A percentile compares a stretch with the other conserved stretches of the same genome.
Evolutionary conservation across 2,888 invertebrate genomes (phyloP).

Genomic region (Fragum fragum): DNA sequence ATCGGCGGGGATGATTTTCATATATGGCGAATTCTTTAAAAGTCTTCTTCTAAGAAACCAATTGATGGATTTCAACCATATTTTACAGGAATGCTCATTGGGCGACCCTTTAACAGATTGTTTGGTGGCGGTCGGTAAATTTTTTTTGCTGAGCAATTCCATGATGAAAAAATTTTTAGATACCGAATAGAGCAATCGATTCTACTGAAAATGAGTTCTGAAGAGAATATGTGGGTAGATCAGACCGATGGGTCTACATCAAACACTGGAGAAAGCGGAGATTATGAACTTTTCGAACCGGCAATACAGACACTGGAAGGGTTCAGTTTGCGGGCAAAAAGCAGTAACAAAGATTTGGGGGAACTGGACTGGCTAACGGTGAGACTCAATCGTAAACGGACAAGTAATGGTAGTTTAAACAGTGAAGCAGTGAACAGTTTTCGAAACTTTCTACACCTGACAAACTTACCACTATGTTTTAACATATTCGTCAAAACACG

Average conservation of each 20-base stretch:
- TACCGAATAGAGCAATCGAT: too few species aligned
- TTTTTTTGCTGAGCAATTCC: too few species aligned
- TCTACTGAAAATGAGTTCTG: too few species aligned
- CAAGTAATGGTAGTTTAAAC: not conserved
- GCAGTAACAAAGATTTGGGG: not conserved
- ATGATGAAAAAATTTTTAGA: too few species aligned
- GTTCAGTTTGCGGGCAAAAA: not conserved
- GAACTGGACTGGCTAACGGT: not conserved
- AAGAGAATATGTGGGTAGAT: not conserved
- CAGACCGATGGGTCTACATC: not conserved
- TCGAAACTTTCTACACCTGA: conserved; percentile 3
- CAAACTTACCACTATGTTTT: not conserved
- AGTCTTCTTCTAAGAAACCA: too few species aligned
- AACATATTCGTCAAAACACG: not conserved
- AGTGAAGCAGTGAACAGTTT: not conserved
- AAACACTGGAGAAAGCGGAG: not conserved
- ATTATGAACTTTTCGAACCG: not conserved
- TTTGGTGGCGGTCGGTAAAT: too few species aligned
- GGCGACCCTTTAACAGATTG: too few species aligned
- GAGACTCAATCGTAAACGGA: not conserved
- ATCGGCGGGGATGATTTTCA: too few species aligned
- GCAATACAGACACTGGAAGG: not conserved
- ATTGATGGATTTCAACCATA: too few species aligned
- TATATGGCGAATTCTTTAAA: too few species aligned
- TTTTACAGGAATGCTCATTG: too few species aligned